Conservation (phyloP, 2,113 vertebrate genomes). For the Chloropsis hardwickii region DNA sequence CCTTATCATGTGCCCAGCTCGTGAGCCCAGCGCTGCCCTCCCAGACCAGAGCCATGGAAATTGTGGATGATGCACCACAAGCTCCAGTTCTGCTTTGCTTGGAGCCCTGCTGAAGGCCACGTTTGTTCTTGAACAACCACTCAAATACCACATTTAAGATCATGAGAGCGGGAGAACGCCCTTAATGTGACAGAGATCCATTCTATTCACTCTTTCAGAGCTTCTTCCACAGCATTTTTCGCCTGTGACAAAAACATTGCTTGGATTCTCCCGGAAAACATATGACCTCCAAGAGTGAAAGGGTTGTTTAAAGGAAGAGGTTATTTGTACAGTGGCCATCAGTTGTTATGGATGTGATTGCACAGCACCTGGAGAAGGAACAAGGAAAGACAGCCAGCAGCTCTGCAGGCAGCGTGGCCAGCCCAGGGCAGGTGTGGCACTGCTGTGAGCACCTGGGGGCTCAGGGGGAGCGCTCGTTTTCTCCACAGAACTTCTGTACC, state of each 20-base stretch:
- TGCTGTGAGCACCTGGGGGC: background rate
- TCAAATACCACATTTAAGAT: background rate
- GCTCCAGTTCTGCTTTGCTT: background rate
- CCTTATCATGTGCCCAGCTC: background rate
- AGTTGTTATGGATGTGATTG: background rate
- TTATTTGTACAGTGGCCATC: background rate
- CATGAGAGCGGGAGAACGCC: background rate
- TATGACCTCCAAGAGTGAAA: background rate
- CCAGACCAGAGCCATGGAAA: background rate
- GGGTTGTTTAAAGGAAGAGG: background rate
- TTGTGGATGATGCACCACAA: accelerated
- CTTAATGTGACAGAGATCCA: background rate
- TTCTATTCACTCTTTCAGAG: background rate
- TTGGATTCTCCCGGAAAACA: background rate
- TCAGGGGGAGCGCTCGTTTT: background rate
- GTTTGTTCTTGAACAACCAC: background rate
- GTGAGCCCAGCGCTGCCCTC: background rate
- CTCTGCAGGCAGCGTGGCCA: background rate
- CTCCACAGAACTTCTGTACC: background rate
- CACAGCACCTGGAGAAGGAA: background rate
- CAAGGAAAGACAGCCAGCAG: background rate
- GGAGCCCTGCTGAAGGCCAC: background rate
- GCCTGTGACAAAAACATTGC: background rate
- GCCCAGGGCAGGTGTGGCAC: background rate
- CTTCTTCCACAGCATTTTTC: background rate